Percentiles rank a stretch among this genome's conserved stretches.
Conservation (phyloP, 2,113 vertebrate species). For the Smithornis capensis region DNA sequence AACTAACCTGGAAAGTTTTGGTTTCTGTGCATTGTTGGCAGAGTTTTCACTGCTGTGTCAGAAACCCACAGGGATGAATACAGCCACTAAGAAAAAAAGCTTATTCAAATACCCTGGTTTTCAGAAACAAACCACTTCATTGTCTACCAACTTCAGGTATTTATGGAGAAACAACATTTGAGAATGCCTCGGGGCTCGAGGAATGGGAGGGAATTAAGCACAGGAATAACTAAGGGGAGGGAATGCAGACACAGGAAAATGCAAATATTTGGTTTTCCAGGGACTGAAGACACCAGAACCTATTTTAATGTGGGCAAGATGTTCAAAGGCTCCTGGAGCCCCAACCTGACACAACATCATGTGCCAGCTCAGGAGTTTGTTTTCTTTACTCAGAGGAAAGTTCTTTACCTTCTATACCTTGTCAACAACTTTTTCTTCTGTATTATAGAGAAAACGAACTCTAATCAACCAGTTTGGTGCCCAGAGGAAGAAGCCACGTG, state of each 20-base stretch:
- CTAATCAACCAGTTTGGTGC: not conserved
- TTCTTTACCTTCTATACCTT: not conserved
- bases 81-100: not conserved
- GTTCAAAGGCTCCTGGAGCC: not conserved
- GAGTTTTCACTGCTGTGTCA: not conserved
- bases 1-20: not conserved
- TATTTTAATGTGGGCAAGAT: not conserved
- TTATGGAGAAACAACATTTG: not conserved
- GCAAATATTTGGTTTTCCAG: constrained; percentile 40
- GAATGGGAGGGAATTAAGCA: not conserved
- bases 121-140: constrained; percentile 13
- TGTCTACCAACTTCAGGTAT: constrained; percentile 6
- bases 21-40: not conserved
- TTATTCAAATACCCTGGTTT: not conserved
- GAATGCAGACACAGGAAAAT: not conserved
- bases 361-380: not conserved
- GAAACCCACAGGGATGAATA: not conserved
- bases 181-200: not conserved
- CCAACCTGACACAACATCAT: not conserved
- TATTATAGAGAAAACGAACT: not conserved
- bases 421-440: not conserved
- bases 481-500: not conserved
- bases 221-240: constrained; percentile 27
- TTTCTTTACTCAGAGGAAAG: not conserved
- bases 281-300: not conserved